These are phyloP conservation scores for Xyrauchen texanus DNA, from an alignment of 2,113 vertebrate species.

Conservation along the genomic window DNA sequence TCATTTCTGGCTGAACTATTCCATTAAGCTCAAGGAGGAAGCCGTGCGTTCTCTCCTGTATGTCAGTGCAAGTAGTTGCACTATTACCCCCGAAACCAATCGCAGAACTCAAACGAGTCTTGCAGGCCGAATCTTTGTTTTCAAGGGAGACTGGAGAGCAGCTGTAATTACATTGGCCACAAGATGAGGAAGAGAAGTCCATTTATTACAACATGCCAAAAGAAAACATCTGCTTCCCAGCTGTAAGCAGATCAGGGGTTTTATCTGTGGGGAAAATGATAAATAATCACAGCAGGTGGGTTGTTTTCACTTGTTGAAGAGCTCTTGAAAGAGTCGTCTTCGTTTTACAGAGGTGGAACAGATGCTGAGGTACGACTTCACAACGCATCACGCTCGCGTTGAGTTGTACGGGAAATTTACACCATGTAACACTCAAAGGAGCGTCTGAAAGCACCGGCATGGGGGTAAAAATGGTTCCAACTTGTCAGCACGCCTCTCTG, in stretches of 20 bases:
- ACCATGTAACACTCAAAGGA: conserved; percentile 32
- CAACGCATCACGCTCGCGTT: conserved; percentile 45
- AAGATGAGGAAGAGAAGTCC: conserved; percentile 21
- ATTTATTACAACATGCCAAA: conserved; percentile 37
- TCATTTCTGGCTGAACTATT: too few relatives aligned
- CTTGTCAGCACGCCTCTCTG: conserved; percentile 32
- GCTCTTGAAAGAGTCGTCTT: conserved; percentile 25
- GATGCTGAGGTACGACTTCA: conserved; percentile 56
- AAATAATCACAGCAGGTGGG: conserved; percentile 46
- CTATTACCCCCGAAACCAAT: background rate
- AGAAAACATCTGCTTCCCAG: conserved; percentile 33
- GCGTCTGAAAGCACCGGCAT: background rate
- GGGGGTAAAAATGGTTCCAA: background rate
- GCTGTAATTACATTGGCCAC: conserved; percentile 8
- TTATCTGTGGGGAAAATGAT: conserved; percentile 26
- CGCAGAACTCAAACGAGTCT: background rate
- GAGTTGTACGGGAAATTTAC: conserved; percentile 53
- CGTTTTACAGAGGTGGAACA: conserved; percentile 50
- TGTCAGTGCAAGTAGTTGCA: background rate
- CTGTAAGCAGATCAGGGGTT: conserved; percentile 31
- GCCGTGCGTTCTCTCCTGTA: background rate
- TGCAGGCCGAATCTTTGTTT: background rate
- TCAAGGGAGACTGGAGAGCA: background rate
- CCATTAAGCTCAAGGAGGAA: background rate
- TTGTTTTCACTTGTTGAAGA: conserved; percentile 15